Evolutionary conservation across 1,140 invertebrate genomes (phyloP).

Genomic region (Drosophila bocki): DNA sequence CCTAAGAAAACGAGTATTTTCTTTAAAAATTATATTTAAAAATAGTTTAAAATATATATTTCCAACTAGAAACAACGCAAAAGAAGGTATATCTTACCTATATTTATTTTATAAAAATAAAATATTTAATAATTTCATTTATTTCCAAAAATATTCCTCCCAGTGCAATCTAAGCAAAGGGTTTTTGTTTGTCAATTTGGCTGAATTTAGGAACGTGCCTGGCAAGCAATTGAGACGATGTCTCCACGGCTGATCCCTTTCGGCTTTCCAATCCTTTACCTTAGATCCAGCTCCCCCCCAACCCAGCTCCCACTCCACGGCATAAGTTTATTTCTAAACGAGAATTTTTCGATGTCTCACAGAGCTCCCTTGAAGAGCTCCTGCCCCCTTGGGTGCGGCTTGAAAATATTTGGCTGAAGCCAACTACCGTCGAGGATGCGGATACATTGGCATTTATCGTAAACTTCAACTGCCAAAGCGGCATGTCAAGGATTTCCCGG

Average conservation of each 20-base stretch:
- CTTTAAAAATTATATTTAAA: no score
- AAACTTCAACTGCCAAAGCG: constrained; percentile 76
- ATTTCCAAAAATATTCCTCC: background rate
- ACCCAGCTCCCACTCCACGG: background rate
- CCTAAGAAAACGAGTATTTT: no score
- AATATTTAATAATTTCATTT: background rate
- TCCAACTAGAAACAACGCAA: no score
- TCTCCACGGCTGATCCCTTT: constrained; percentile 60
- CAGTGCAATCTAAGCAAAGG: constrained; percentile 11
- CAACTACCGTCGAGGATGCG: constrained; percentile 57
- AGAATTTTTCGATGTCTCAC: constrained; percentile 46
- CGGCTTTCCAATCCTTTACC: constrained; percentile 54
- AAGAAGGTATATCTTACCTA: background rate
- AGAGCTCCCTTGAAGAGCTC: constrained; percentile 4
- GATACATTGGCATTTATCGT: constrained; percentile 73
- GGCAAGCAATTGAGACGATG: constrained; percentile 42
- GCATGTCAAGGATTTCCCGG: constrained; percentile 74
- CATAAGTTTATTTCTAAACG: constrained; percentile 67
- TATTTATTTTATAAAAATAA: background rate
- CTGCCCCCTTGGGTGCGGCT: constrained; percentile 24
- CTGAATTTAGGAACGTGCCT: constrained; percentile 59
- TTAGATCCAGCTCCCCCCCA: background rate
- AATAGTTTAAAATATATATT: no score
- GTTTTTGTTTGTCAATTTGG: constrained; percentile 77
- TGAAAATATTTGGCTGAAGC: constrained; percentile 69